These are phyloP conservation scores for Apodemia zela DNA, from an alignment of 2,888 invertebrate species.

Conservation along the genomic window DNA sequence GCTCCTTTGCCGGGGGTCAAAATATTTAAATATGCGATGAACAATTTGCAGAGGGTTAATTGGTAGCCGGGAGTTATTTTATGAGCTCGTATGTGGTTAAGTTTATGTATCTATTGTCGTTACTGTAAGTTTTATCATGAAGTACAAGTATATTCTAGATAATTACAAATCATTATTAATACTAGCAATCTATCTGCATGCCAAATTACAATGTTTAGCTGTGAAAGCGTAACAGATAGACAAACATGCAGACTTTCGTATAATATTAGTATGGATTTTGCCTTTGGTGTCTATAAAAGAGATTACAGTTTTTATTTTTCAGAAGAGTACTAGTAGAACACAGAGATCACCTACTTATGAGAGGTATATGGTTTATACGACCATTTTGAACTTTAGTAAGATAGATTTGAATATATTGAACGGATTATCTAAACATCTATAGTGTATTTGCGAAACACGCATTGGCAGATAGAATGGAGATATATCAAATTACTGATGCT, in stretches of 20 bases:
- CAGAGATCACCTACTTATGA: no score
- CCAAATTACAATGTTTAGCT: no score
- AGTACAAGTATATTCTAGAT: no score
- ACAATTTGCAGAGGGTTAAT: constrained; percentile 76
- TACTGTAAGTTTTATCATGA: neutral
- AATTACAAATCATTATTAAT: no score
- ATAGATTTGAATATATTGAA: neutral
- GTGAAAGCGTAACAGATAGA: no score
- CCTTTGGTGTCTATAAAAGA: no score
- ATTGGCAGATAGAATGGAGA: neutral
- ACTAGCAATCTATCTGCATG: no score
- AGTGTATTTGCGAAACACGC: neutral
- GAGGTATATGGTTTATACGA: no score
- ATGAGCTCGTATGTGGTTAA: neutral
- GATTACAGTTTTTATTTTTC: no score
- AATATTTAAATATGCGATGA: constrained; percentile 76
- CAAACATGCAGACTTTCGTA: no score
- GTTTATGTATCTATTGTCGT: neutral
- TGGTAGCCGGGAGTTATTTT: constrained; percentile 32
- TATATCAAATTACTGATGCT: constrained; percentile 6
- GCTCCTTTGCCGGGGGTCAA: constrained; percentile 74
- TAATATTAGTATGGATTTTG: no score
- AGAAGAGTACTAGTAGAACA: no score
- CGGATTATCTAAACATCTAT: neutral
- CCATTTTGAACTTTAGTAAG: neutral